Base-by-base conservation (phyloP, 2,888 invertebrate species). In the Drosophila robusta region DNA sequence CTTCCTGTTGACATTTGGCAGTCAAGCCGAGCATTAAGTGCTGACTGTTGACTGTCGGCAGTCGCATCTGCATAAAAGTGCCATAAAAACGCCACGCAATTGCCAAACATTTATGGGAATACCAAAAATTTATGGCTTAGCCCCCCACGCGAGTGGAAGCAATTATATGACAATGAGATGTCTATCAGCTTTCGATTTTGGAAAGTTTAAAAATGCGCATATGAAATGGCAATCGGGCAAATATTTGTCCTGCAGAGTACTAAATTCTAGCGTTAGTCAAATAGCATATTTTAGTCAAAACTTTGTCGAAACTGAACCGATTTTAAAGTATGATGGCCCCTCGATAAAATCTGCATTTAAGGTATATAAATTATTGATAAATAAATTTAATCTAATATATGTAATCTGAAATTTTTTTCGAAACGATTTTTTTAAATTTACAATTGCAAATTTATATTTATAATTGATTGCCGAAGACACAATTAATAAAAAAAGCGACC, bases 41-140 rank as follows among this genome's bases (percentile, higher is more conserved):
- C 51, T 32, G 61, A 82, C 63, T 81, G 68, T 38, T 44, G 67
- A 50, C 61, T 70, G 80, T 75, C 81, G 65, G 39, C 61, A 69
- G 76, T 75, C 81, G 65, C 86, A 85, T 85, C 85, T 89, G 75
- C 88, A 89, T 88, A 89, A 84, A 85, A 73, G 50, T 8, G 44
- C 73, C 70, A 87, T 89, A 89, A 87, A 84, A 89, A 78, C 41
- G 73, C 75, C 81, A 82, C 72, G 66, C 76, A 79, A 85, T 82
- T 79, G 79, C 65, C 77, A 70, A 70, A 65, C 87, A 80, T 88
- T 86, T 75, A 88, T 82, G 67, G 73, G 66, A 62, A 57, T 55
- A 42, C 65, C 55, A 24, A 39, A 61, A 55, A 79, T 70, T 67
- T 75, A 78, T 70, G 46, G 42, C 47, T 39, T 22, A 24, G 18